phyloP scores from a whole-genome alignment of 2,113 vertebrate genomes.

The Murina feae region DNA sequence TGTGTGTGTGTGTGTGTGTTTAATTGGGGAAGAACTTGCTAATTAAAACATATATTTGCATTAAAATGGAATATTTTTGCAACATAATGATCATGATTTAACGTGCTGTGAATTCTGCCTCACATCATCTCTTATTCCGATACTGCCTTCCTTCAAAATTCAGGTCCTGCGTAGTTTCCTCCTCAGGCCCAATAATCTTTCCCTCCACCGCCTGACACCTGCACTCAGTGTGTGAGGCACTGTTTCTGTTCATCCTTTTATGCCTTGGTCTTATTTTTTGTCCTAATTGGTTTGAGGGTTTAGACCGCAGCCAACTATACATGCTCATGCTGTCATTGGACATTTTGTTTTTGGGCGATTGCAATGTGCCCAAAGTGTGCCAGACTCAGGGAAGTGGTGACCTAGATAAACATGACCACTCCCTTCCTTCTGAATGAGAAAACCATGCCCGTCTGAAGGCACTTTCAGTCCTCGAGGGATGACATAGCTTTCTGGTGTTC shows the following conservation, averaged over 20 bases:
- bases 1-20: too few species aligned
- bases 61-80: constrained; percentile 5
- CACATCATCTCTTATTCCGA: not conserved
- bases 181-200: not conserved
- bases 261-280: not conserved
- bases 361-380: not conserved
- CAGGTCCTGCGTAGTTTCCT: not conserved
- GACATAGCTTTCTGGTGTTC: not conserved
- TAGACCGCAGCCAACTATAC: not conserved
- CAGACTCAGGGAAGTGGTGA: not conserved
- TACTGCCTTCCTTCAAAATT: not conserved
- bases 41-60: constrained; percentile 3
- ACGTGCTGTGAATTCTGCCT: not conserved
- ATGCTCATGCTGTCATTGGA: not conserved
- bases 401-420: not conserved
- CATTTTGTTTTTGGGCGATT: not conserved
- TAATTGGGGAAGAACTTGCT: not conserved
- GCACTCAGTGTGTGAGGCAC: not conserved
- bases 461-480: too few species aligned
- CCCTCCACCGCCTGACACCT: not conserved
- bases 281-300: not conserved
- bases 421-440: not conserved
- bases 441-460: not conserved
- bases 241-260: not conserved
- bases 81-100: not conserved